These are phyloP conservation scores for Cichladusa arquata DNA, from an alignment of 2,113 vertebrate species.

Conservation along the genomic window DNA sequence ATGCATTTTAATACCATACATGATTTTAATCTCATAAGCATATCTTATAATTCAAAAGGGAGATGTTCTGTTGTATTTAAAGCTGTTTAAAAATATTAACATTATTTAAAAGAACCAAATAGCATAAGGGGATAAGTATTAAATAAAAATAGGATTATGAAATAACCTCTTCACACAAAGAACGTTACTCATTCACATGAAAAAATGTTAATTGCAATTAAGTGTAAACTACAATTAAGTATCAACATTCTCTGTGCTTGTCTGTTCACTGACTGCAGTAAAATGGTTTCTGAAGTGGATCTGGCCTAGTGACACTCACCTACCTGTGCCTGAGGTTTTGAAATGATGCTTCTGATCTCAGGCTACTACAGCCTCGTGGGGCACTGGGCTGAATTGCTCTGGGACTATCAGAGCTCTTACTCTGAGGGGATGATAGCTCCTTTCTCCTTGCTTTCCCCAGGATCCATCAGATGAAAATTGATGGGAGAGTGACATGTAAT, in stretches of 20 bases:
- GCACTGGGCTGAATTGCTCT: not conserved
- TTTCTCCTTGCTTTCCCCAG: not conserved
- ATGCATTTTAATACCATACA: not conserved
- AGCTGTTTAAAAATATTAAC: constrained; percentile 37
- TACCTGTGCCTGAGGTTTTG: not conserved
- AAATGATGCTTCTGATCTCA: not conserved
- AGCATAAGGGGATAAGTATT: not conserved
- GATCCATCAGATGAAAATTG: not conserved
- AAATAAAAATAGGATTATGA: constrained; percentile 30
- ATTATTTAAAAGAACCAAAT: constrained; percentile 27
- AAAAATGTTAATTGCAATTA: not conserved
- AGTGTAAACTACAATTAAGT: not conserved
- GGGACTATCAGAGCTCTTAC: not conserved
- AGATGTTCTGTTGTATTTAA: constrained; percentile 2
- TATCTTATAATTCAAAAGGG: constrained; percentile 59
- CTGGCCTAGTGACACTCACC: not conserved
- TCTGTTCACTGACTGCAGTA: not conserved
- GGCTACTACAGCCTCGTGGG: not conserved
- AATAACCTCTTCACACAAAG: not conserved
- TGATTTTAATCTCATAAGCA: constrained; percentile 18
- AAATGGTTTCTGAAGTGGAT: not conserved
- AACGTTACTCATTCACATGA: not conserved
- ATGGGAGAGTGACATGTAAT: not conserved
- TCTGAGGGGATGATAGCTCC: not conserved
- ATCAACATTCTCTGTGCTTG: not conserved